Evolutionary conservation across 1,140 invertebrate species (phyloP).

Genomic region (Reticulitermes speratus): DNA sequence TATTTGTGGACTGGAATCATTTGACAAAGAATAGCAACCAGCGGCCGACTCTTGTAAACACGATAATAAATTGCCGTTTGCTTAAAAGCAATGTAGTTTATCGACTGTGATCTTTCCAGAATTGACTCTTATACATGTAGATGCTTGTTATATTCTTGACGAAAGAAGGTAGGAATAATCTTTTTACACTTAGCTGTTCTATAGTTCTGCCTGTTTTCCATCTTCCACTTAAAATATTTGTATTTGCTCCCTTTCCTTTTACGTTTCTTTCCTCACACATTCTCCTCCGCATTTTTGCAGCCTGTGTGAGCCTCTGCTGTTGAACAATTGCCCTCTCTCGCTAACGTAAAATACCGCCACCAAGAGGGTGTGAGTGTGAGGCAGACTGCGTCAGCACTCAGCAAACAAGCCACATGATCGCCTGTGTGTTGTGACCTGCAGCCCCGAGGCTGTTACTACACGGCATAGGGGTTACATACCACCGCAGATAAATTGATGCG

Average conservation of each 20-base stretch:
- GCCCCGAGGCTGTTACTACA: background rate
- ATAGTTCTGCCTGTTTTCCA: no score
- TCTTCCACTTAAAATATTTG: background rate
- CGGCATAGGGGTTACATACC: background rate
- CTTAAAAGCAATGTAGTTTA: no score
- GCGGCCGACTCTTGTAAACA: no score
- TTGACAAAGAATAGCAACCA: no score
- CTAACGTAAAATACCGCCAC: background rate
- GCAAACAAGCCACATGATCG: background rate
- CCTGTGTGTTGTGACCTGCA: background rate
- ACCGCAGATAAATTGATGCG: background rate
- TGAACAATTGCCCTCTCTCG: background rate
- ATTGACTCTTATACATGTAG: no score
- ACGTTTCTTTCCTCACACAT: background rate
- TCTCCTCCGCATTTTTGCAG: background rate
- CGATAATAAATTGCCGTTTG: no score
- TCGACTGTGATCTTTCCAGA: no score
- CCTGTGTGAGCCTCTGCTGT: background rate
- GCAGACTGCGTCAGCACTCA: background rate
- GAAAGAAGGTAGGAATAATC: no score
- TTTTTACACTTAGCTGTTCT: no score
- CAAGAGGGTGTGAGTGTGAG: background rate
- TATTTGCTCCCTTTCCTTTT: background rate
- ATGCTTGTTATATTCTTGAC: no score
- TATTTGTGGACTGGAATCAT: no score